Percentiles rank a stretch among this genome's conserved stretches.
These are phyloP conservation scores for Poeciliopsis prolifica DNA, from an alignment of 2,113 vertebrate species.

Conservation along the genomic window DNA sequence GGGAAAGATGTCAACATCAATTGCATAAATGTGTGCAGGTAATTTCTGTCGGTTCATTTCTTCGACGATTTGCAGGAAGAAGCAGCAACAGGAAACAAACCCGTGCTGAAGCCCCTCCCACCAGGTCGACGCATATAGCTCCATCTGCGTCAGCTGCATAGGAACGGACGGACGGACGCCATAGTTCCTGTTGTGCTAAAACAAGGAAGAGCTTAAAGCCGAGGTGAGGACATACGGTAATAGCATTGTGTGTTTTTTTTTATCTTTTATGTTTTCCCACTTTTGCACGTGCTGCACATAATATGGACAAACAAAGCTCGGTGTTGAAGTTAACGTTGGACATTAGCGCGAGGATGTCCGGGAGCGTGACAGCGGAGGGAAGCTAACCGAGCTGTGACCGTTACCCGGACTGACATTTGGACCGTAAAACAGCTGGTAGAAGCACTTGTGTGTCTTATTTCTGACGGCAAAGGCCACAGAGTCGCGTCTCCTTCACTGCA, in stretches of 20 bases:
- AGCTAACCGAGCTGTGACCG: slow-evolving; percentile 24
- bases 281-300: accelerated
- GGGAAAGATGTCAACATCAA: neutral
- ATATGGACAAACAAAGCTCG: accelerated
- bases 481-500: neutral
- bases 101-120: slow-evolving; percentile 30
- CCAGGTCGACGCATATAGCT: slow-evolving; percentile 44
- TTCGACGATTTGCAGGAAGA: neutral
- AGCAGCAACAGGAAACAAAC: neutral
- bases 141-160: slow-evolving; percentile 38
- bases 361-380: neutral
- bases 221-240: slow-evolving; percentile 60
- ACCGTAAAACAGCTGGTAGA: neutral
- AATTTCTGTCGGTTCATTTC: neutral
- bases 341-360: neutral
- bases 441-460: neutral
- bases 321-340: neutral
- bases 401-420: neutral
- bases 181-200: slow-evolving; percentile 42
- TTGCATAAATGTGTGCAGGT: neutral
- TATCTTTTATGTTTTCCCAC: accelerated
- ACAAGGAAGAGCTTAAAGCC: slow-evolving; percentile 40
- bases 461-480: neutral
- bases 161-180: slow-evolving; percentile 63
- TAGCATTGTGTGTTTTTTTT: neutral